Percentiles rank a stretch among this genome's conserved stretches.
Conservation (phyloP, 2,113 vertebrate genomes). For the Neolamprologus tretocephalus region DNA sequence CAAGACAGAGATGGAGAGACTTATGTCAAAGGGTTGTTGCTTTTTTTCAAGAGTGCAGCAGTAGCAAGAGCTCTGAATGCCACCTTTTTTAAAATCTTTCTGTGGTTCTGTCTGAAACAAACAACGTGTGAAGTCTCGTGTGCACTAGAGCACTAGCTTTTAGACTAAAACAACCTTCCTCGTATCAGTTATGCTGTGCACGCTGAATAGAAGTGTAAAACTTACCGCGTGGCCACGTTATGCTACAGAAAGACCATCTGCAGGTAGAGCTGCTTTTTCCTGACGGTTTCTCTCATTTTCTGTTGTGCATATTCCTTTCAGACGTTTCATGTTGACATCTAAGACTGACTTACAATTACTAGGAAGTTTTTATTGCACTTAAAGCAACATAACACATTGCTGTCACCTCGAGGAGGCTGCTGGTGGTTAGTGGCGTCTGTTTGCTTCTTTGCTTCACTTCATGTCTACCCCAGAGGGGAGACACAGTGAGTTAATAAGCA, state of each 20-base stretch:
- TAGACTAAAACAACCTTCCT: neutral
- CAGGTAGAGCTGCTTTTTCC: neutral
- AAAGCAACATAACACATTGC: neutral
- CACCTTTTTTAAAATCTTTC: neutral
- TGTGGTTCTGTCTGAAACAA: neutral
- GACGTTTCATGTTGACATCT: neutral
- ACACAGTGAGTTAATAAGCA: neutral
- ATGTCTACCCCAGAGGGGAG: neutral
- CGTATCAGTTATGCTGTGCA: neutral
- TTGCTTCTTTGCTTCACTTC: neutral
- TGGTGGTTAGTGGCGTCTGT: neutral
- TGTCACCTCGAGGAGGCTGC: neutral
- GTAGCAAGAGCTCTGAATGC: neutral
- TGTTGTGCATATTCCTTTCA: neutral
- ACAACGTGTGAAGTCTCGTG: neutral
- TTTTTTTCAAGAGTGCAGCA: neutral
- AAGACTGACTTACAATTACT: neutral
- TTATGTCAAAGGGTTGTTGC: neutral
- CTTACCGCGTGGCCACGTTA: neutral
- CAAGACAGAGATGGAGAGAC: neutral
- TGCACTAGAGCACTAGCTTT: neutral
- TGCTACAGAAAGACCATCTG: neutral
- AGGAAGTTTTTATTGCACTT: neutral
- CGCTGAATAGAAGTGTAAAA: neutral
- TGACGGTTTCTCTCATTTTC: neutral